Evolutionary conservation across 2,888 invertebrate genomes (phyloP).

Genomic region (Dorcus parallelipipedus): DNA sequence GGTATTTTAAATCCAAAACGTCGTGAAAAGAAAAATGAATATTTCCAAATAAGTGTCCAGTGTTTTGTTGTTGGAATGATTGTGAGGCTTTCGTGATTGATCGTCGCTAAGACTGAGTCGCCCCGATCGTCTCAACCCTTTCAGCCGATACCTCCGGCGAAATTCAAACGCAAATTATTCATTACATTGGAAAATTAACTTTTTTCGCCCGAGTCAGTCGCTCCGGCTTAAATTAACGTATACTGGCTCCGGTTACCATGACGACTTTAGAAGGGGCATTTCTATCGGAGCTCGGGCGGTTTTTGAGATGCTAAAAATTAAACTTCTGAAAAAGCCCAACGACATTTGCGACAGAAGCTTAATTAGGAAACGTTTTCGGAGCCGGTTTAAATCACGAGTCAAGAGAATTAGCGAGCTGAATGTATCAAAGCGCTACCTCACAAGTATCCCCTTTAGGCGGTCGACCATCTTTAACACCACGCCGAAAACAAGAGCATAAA

Average conservation of each 20-base stretch:
- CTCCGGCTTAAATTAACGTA: conserved; percentile 36
- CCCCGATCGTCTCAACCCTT: conserved; percentile 30
- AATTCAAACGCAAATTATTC: conserved; percentile 43
- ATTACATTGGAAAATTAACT: conserved; percentile 47
- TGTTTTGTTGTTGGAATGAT: too few species aligned
- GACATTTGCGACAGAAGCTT: conserved; percentile 52
- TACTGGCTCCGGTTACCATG: conserved; percentile 30
- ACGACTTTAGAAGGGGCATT: conserved; percentile 35
- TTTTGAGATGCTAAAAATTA: conserved; percentile 48
- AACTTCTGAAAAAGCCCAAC: conserved; percentile 50
- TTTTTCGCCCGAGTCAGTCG: conserved; percentile 37
- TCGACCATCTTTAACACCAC: conserved; percentile 2
- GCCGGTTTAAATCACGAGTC: conserved; percentile 46
- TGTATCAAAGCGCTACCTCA: conserved; percentile 29
- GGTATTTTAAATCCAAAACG: too few species aligned
- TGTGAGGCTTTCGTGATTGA: conserved; percentile 26
- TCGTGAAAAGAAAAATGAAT: too few species aligned
- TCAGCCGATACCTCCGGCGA: conserved; percentile 36
- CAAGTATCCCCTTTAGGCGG: conserved; percentile 2
- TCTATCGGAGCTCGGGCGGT: conserved; percentile 32
- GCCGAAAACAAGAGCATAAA: conserved; percentile 16
- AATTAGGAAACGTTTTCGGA: conserved; percentile 52
- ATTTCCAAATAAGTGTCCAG: too few species aligned
- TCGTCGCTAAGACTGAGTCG: conserved; percentile 23
- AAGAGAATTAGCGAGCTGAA: conserved; percentile 42